Base-by-base conservation (phyloP, 2,888 invertebrate genomes). In the Mesorhabditis sp. region DNA sequence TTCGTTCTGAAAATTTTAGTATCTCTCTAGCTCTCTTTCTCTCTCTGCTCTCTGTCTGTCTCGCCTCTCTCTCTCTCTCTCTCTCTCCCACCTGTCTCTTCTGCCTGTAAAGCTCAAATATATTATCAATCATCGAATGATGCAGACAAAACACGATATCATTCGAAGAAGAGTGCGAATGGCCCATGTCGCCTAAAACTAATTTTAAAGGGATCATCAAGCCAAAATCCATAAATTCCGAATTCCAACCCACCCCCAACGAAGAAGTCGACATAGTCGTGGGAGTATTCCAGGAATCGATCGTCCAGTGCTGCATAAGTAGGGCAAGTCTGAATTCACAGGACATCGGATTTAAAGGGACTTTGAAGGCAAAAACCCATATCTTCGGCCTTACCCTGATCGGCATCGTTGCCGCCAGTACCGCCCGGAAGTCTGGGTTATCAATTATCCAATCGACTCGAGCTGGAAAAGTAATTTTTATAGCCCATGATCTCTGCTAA, bases 71-170 rank as follows among this genome's bases (percentile, higher is more conserved):
- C 43, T 73, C 28, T 28, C 28, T 1, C 45, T 63, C 58, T 62
- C 66, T 63, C 70, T 15, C 10, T 62, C 45, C n/a, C 43, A 61
- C 43, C n/a, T 6, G 7, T 62, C 73, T 74, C 43, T 73, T 75
- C 67, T 82, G 81, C 13, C 85, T 65, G 78, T 79, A 85, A 64
- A 79, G 73, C 70, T 87, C 86, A 81, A 86, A 87, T 4, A 86
- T 74, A 64, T 81, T 79, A 74, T 87, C 86, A 44, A 86, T 79
- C 77, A 86, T 86, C 4, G 81, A 76, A 71, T 87, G 87, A 65
- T 86, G 86, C 64, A 86, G 76, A 69, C 83, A 86, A 76, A 87
- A 87, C 62, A 84, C 76, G 4, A 87, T 86, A 73, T 87, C 87
- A 65, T 85, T 86, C 5, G 86, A 86, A 0, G 86, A 84, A 3